Base-by-base conservation (phyloP, 2,888 invertebrate genomes). In the Pediacus dermestoides region DNA sequence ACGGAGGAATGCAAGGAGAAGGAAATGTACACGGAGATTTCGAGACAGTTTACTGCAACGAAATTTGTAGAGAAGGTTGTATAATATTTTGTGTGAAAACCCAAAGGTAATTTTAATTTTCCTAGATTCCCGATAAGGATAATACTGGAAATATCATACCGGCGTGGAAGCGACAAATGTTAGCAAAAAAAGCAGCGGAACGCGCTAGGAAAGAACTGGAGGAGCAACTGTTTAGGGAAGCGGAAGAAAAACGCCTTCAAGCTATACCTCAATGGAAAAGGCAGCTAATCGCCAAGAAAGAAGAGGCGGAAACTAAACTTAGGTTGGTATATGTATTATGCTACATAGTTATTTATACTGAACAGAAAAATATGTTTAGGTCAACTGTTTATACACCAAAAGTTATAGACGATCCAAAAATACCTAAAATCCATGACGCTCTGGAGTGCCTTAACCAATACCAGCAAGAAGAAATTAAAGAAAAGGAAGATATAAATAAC, bases 261-360 rank as follows among this genome's bases (percentile, higher is more conserved):
- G 80, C 91, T 8, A 88, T 95, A 57, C 95, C 95, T 1, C 87
- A 87, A 32, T 95, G 95, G 95, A 94, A 95, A 68, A 75, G 93
- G 37, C 93, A 93, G 62, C 73, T 95, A 39, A 70, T 94, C 51
- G 85, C 84, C 38, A 79, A 88, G 51, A 83, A 88, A 56, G 88
- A 88, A 59, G 85, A 82, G 61, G 78, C 82, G 10, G 87, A 87
- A 60, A 78, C 75, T 58, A 81, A 83, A 71, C 74, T 83, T 57
- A 87, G 84, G 88, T 88, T 63, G 69, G 72, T 67, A 45, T 23
- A 11, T 14, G 14, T 16, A 6, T 4, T 27, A 16, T 12, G n/a
- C n/a, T n/a, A n/a, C n/a, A n/a, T n/a, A n/a, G n/a, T n/a, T n/a
- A n/a, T n/a, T n/a, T n/a, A n/a, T n/a, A n/a, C n/a, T n/a, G n/a